Percentiles rank a stretch among this genome's conserved stretches.
Evolutionary conservation across 2,113 vertebrate species (phyloP).

Genomic region (Castor canadensis): DNA sequence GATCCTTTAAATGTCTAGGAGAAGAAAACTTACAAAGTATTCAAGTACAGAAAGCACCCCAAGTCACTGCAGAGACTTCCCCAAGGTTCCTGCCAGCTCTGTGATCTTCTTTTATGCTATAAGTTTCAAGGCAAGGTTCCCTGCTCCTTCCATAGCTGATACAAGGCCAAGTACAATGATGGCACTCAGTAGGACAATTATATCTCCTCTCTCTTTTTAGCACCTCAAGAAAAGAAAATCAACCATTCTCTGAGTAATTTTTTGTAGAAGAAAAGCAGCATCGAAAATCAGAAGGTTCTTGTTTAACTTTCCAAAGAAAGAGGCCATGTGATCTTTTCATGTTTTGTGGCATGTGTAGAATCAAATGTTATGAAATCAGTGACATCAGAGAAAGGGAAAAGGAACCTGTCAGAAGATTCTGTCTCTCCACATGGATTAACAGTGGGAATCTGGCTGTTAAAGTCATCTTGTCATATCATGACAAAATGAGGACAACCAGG

Average conservation of each 20-base stretch:
- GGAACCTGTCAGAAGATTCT: not conserved
- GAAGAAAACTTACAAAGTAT: not conserved
- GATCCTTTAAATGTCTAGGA: not conserved
- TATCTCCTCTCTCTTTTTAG: slow-evolving; percentile 33
- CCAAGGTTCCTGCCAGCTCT: not conserved
- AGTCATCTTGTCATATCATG: not conserved
- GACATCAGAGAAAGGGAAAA: not conserved
- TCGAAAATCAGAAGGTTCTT: not conserved
- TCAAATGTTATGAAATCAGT: not conserved
- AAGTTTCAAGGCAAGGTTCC: not conserved
- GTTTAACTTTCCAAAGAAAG: slow-evolving; percentile 55
- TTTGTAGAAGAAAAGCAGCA: slow-evolving; percentile 8
- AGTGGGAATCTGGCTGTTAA: slow-evolving; percentile 14
- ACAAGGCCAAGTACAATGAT: not conserved
- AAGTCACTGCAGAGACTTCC: not conserved
- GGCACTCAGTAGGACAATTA: not conserved
- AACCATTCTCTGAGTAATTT: slow-evolving; percentile 11
- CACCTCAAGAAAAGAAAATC: not conserved
- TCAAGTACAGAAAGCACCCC: not conserved
- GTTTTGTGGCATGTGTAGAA: not conserved
- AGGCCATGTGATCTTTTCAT: not conserved
- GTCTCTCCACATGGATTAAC: not conserved
- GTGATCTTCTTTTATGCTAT: not conserved
- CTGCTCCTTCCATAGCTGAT: not conserved
- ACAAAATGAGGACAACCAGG: slow-evolving; percentile 39